A percentile compares a stretch with the other conserved stretches of the same genome.
These are phyloP conservation scores for Sthenelais limicola DNA, from an alignment of 2,888 invertebrate genomes.

Conservation along the genomic window DNA sequence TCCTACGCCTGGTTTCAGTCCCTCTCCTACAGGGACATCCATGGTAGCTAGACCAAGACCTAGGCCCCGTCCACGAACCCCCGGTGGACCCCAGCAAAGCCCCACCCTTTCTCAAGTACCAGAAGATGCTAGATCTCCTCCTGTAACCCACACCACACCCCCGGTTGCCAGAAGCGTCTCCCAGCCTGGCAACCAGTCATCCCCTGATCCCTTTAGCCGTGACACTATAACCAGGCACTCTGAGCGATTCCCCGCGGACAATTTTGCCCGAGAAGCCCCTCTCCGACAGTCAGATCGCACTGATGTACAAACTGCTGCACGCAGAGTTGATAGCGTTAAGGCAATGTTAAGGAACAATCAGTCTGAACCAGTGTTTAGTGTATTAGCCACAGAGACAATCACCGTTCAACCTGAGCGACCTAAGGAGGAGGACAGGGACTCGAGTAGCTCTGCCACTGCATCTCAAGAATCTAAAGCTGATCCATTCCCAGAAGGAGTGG, in stretches of 20 bases:
- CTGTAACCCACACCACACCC: constrained; percentile 13
- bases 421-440: constrained; percentile 3
- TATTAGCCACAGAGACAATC: constrained; percentile 32
- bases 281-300: constrained; percentile 30
- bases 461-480: not conserved
- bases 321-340: constrained; percentile 29
- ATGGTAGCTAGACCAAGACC: constrained; percentile 34
- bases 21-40: constrained; percentile 19
- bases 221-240: constrained; percentile 12
- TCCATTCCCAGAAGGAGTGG: constrained; percentile 32
- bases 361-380: constrained; percentile 31
- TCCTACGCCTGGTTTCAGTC: constrained; percentile 10
- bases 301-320: constrained; percentile 13
- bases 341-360: constrained; percentile 21
- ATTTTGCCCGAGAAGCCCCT: constrained; percentile 13
- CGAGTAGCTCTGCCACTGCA: not conserved
- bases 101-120: constrained; percentile 28
- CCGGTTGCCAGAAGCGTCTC: not conserved
- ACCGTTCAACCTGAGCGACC: constrained; percentile 6
- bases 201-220: constrained; percentile 21
- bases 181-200: not conserved
- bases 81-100: constrained; percentile 10
- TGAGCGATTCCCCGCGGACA: constrained; percentile 24
- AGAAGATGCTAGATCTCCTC: constrained; percentile 6
- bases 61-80: constrained; percentile 34